Conservation (phyloP, 2,113 vertebrate genomes). For the Phaetusa simplex region DNA sequence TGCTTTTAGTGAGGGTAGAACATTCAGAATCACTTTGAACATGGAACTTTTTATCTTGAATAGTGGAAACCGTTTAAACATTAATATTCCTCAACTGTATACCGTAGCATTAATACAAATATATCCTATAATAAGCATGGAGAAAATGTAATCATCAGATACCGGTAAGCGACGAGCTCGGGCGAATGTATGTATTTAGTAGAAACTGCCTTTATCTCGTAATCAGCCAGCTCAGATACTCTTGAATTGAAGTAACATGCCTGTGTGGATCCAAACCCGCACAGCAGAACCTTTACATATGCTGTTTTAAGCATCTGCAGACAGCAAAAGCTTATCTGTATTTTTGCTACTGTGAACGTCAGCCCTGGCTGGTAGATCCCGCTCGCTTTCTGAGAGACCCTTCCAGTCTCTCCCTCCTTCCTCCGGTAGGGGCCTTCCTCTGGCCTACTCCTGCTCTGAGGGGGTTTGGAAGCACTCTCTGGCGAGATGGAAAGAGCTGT, state of each 20-base stretch:
- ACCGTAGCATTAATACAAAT: background rate
- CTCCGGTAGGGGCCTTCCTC: background rate
- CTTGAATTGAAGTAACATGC: background rate
- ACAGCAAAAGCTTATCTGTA: background rate
- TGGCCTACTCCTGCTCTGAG: background rate
- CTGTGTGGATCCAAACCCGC: background rate
- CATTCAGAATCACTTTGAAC: background rate
- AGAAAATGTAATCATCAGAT: background rate
- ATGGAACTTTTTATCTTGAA: background rate
- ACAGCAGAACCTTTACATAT: background rate
- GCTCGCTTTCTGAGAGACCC: background rate
- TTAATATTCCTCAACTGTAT: background rate
- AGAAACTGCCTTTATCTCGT: background rate
- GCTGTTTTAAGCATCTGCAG: background rate
- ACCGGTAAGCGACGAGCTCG: accelerated
- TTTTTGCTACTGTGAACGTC: background rate
- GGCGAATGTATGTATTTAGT: background rate
- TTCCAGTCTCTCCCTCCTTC: background rate
- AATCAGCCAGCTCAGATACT: background rate
- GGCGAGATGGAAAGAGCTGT: background rate
- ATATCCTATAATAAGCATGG: background rate
- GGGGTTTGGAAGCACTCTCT: background rate
- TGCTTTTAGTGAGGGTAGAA: background rate
- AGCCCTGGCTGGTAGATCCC: background rate
- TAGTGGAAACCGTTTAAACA: background rate